phyloP scores from a whole-genome alignment of 1,140 invertebrate species.

The Drosophila grimshawi region DNA sequence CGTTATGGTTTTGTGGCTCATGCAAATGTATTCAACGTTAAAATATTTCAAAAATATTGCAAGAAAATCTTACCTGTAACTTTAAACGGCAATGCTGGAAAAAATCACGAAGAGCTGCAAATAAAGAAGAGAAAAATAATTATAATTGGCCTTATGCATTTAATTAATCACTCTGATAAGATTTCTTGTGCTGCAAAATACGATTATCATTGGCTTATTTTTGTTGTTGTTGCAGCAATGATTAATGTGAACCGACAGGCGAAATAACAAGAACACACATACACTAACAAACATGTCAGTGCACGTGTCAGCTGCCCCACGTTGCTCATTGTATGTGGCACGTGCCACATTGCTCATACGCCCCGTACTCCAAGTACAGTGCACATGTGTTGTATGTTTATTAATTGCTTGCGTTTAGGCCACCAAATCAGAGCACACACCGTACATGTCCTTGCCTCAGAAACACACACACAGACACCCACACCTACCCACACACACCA shows the following conservation, averaged over 20 bases:
- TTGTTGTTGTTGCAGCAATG: conserved; percentile 12
- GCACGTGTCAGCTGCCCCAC: conserved; percentile 30
- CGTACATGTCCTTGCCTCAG: conserved; percentile 21
- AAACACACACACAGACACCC: conserved; percentile 4
- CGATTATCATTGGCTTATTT: conserved; percentile 18
- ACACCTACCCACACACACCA: background rate
- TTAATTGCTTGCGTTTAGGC: conserved; percentile 51
- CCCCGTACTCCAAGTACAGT: conserved; percentile 12
- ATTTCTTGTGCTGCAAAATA: background rate
- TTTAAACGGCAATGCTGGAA: background rate
- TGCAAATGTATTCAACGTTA: conserved; percentile 23
- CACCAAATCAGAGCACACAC: conserved; percentile 8
- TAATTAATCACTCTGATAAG: conserved; percentile 19
- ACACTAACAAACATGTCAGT: conserved; percentile 12
- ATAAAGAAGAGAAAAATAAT: conserved; percentile 10
- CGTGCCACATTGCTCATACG: conserved; percentile 50
- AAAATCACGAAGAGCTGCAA: conserved; percentile 16
- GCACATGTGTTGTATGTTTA: conserved; percentile 39
- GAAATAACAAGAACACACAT: conserved; percentile 7
- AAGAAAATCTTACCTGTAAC: conserved; percentile 22
- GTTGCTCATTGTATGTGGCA: conserved; percentile 43
- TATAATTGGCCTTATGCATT: background rate
- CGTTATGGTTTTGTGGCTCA: conserved; percentile 11
- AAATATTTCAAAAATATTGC: background rate
- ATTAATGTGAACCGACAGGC: conserved; percentile 43